phyloP scores from a whole-genome alignment of 1,140 invertebrate species.

The Parasteatoda tepidariorum region DNA sequence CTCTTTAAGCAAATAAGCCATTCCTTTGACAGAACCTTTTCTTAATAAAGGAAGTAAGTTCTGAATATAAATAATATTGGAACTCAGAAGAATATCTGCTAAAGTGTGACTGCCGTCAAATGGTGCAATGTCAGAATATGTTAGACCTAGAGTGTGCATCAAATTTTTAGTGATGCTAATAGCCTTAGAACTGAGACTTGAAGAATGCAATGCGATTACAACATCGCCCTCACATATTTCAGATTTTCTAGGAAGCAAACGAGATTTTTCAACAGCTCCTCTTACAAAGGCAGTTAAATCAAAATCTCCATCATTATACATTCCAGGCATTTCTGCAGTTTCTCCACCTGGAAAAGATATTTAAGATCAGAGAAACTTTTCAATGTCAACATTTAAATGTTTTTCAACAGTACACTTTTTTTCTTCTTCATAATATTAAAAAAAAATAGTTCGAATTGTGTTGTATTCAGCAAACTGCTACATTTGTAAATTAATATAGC shows the following conservation, averaged over 20 bases:
- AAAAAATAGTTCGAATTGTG: too few species aligned
- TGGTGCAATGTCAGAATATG: slow-evolving; percentile 79
- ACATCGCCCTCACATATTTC: slow-evolving; percentile 82
- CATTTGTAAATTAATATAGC: too few species aligned
- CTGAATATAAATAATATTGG: slow-evolving; percentile 92
- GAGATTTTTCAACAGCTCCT: slow-evolving; percentile 84
- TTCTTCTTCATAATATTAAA: too few species aligned
- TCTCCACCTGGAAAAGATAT: slow-evolving; percentile 81
- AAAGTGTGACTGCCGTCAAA: slow-evolving; percentile 76
- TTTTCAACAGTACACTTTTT: too few species aligned
- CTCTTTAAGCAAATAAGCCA: slow-evolving; percentile 95
- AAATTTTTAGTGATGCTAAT: slow-evolving; percentile 93
- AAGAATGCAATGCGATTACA: slow-evolving; percentile 88
- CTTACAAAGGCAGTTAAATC: slow-evolving; percentile 96
- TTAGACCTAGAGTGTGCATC: slow-evolving; percentile 76
- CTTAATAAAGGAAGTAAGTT: slow-evolving; percentile 80
- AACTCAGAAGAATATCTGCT: slow-evolving; percentile 77
- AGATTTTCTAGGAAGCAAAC: slow-evolving; percentile 79
- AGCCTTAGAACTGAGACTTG: slow-evolving; percentile 94
- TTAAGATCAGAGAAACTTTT: background rate
- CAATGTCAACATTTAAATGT: background rate
- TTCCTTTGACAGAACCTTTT: slow-evolving; percentile 82
- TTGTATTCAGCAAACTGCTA: too few species aligned
- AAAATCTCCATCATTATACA: slow-evolving; percentile 89
- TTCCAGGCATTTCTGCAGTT: slow-evolving; percentile 96